phyloP scores from a whole-genome alignment of 2,888 invertebrate genomes.

The Lampropteryx suffumata region DNA sequence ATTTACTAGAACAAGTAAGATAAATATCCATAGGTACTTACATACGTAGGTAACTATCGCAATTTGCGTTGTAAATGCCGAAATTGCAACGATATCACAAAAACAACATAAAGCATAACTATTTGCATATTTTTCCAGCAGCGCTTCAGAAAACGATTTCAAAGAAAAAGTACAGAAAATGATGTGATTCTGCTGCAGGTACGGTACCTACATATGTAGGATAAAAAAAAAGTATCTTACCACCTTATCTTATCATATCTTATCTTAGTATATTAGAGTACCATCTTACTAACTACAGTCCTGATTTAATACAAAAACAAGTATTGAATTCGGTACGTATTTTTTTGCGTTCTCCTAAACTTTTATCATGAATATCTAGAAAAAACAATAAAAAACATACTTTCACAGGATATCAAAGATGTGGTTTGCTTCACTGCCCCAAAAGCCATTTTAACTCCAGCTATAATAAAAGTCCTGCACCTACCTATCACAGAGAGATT shows the following conservation, averaged over 20 bases:
- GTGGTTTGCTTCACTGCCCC: conserved; percentile 76
- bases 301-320: no score
- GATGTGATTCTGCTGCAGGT: conserved; percentile 72
- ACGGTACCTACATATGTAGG: background rate
- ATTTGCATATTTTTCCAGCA: no score
- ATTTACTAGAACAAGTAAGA: conserved; percentile 61
- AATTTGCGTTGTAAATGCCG: no score
- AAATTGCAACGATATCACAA: no score
- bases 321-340: no score
- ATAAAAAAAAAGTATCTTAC: background rate
- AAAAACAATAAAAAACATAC: background rate
- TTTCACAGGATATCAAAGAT: conserved; percentile 81
- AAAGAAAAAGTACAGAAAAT: conserved; percentile 65
- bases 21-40: no score
- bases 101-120: background rate
- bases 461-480: conserved; percentile 79
- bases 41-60: no score
- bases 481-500: conserved; percentile 78
- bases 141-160: conserved; percentile 72
- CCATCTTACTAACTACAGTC: no score
- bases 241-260: no score
- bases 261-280: no score
- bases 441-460: conserved; percentile 57
- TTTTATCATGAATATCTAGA: no score
- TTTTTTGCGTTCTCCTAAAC: no score